These are phyloP conservation scores for Erebia ligea DNA, from an alignment of 2,888 invertebrate species.

Conservation along the genomic window DNA sequence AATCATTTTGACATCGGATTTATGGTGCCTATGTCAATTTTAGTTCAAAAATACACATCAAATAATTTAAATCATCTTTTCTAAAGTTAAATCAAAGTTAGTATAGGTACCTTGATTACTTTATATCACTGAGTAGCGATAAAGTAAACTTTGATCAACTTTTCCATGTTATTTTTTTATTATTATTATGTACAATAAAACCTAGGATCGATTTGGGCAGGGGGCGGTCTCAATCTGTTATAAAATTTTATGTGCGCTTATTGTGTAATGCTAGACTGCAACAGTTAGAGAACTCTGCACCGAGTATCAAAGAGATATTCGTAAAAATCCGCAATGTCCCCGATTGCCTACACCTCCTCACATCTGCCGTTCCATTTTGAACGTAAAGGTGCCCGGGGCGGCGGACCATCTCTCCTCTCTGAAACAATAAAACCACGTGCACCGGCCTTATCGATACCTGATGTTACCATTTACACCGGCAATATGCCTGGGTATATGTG, in stretches of 20 bases:
- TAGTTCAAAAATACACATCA: too few species aligned
- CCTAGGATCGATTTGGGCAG: too few species aligned
- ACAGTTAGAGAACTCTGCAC: conserved; percentile 2
- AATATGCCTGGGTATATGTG: conserved; percentile 1
- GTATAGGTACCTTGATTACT: too few species aligned
- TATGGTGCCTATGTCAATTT: too few species aligned
- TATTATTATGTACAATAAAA: too few species aligned
- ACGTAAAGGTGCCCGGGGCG: conserved; percentile 36
- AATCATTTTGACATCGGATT: too few species aligned
- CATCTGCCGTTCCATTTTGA: conserved; percentile 27
- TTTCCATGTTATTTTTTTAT: too few species aligned
- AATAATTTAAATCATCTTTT: too few species aligned
- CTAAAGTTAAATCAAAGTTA: too few species aligned
- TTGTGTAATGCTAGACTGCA: neutral
- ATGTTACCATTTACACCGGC: conserved; percentile 32
- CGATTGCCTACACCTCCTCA: conserved; percentile 34
- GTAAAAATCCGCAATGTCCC: conserved; percentile 25
- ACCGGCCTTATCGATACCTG: conserved; percentile 38
- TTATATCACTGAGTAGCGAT: too few species aligned
- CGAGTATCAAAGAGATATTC: conserved; percentile 19
- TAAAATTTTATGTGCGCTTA: neutral
- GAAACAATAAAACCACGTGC: conserved; percentile 40
- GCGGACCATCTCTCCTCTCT: conserved; percentile 23
- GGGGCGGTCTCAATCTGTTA: neutral
- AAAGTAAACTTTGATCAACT: too few species aligned